Percentiles rank a stretch among this genome's conserved stretches.
phyloP scores from a whole-genome alignment of 2,797 vertebrate genomes.

The Geotria australis region DNA sequence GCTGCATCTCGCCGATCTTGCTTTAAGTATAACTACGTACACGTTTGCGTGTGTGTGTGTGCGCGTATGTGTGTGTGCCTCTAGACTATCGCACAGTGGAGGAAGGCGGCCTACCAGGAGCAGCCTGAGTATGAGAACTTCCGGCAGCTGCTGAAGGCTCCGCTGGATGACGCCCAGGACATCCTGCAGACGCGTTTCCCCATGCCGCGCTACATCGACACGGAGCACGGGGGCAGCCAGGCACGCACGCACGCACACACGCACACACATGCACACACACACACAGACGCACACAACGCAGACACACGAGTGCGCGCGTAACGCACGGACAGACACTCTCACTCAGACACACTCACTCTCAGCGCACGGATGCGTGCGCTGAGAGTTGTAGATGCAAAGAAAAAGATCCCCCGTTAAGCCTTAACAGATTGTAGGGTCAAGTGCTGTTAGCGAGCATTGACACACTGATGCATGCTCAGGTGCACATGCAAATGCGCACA shows the following conservation, averaged over 20 bases:
- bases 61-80: neutral
- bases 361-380: too few relatives aligned
- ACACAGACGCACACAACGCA: neutral
- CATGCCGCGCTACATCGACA: constrained; percentile 86
- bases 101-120: constrained; percentile 74
- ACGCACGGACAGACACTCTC: neutral
- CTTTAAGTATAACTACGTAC: neutral
- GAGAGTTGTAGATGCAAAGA: too few relatives aligned
- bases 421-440: too few relatives aligned
- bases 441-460: too few relatives aligned
- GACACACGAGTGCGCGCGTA: neutral
- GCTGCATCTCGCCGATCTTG: too few relatives aligned
- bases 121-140: constrained; percentile 87
- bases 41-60: too few relatives aligned
- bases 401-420: too few relatives aligned
- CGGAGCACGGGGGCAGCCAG: constrained; percentile 12
- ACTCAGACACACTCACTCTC: too few relatives aligned
- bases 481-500: neutral
- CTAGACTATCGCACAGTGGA: constrained; percentile 82
- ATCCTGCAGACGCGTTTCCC: constrained; percentile 77
- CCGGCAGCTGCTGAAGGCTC: constrained; percentile 61
- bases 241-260: neutral
- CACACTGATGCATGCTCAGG: too few relatives aligned
- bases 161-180: constrained; percentile 69
- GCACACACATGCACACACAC: neutral